Percentiles rank a stretch among this genome's conserved stretches.
Evolutionary conservation across 2,113 vertebrate genomes (phyloP).

Genomic region (Syngnathus floridae): DNA sequence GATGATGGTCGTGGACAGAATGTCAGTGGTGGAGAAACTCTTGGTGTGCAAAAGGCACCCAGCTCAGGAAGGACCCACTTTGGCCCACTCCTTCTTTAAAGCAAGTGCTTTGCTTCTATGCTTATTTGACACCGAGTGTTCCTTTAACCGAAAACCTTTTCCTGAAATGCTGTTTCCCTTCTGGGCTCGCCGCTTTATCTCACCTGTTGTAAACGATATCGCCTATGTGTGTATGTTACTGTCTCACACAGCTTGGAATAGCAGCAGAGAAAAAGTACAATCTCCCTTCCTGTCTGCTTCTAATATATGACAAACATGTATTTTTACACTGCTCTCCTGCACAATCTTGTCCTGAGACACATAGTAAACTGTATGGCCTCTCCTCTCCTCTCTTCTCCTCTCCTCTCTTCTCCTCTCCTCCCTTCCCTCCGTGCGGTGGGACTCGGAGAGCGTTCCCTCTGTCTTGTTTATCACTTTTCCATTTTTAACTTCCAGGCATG

Average conservation of each 20-base stretch:
- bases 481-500: conserved; percentile 29
- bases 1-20: too few relatives aligned
- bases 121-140: not conserved
- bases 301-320: conserved; percentile 52
- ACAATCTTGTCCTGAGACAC: conserved; percentile 2
- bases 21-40: too few relatives aligned
- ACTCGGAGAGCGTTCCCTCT: conserved; percentile 26
- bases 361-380: not conserved
- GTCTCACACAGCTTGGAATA: conserved; percentile 7
- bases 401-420: too few relatives aligned
- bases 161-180: not conserved
- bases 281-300: conserved; percentile 45
- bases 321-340: conserved; percentile 8
- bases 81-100: not conserved
- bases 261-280: conserved; percentile 16
- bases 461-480: conserved; percentile 54
- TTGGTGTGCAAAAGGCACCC: too few relatives aligned
- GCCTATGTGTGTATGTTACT: conserved; percentile 6
- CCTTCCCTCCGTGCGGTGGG: not conserved
- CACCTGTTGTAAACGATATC: not conserved
- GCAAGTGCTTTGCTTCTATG: not conserved
- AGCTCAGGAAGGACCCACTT: too few relatives aligned
- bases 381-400: too few relatives aligned
- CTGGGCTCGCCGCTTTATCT: not conserved
- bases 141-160: not conserved